phyloP scores from a whole-genome alignment of 2,113 vertebrate species.

The Pangasianodon hypophthalmus region DNA sequence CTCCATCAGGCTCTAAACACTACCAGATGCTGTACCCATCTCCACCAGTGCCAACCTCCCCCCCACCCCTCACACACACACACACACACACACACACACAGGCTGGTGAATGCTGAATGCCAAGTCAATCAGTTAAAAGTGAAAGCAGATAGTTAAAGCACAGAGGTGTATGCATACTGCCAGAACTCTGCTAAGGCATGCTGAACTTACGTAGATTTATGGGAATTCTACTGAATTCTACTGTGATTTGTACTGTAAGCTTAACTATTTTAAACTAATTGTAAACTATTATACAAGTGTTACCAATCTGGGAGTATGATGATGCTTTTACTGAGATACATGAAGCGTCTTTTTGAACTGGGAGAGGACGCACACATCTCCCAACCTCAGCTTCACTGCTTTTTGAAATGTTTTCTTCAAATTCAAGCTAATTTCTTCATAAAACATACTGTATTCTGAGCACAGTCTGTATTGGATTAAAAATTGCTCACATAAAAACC shows the following conservation, averaged over 20 bases:
- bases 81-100: constrained; percentile 49
- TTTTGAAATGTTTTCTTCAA: not conserved
- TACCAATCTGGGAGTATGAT: not conserved
- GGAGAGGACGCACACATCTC: not conserved
- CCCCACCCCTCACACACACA: constrained; percentile 46
- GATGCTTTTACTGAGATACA: not conserved
- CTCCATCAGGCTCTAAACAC: constrained; percentile 63
- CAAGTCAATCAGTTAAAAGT: constrained; percentile 67
- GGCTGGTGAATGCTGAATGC: constrained; percentile 53
- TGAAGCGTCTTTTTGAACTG: not conserved
- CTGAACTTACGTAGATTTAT: not conserved
- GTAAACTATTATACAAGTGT: not conserved
- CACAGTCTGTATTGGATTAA: not conserved
- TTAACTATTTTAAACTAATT: not conserved
- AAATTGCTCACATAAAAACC: not conserved
- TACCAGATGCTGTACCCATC: constrained; percentile 71
- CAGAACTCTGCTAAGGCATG: not conserved
- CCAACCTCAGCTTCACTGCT: not conserved
- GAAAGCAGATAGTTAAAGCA: constrained; percentile 65
- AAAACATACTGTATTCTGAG: not conserved
- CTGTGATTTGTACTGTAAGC: too few relatives aligned
- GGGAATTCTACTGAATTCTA: not conserved
- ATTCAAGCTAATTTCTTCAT: not conserved
- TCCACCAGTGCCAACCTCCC: constrained; percentile 47
- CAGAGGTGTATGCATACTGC: constrained; percentile 40